Base-by-base conservation (phyloP, 2,113 vertebrate species). In the Microcebus griseorufus region DNA sequence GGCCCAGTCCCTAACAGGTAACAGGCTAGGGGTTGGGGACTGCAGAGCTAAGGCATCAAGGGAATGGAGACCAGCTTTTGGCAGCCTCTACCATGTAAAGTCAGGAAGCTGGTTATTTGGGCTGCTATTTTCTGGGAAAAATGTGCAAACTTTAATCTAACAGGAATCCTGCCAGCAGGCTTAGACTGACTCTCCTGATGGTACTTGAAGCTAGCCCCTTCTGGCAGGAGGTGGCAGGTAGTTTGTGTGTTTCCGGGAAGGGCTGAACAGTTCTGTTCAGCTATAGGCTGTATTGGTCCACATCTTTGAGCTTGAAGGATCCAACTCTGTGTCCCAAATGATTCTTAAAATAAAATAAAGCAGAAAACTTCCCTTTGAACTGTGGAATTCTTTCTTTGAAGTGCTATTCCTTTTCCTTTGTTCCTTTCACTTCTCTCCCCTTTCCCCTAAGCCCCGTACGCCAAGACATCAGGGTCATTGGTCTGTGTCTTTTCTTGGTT, bases 71-170 rank as follows among this genome's bases (percentile, higher is more conserved):
- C 48, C 32, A 89, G 39, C 18, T 80, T 94, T 97, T 95, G 79
- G 88, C 48, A 93, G 32, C 62, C 64, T 91, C 79, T 93, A 34
- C 55, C 67, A 64, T 20, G 17, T 87, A 88, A 90, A 85, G n/a
- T 90, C 53, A 92, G 85, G 73, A 92, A 90, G n/a, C 48, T 95
- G 39, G 75, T 86, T 95, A 64, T 95, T 93, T 96, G 88, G 39
- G 27, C 53, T 93, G 75, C 64, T 84, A 1, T 87, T 97, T 97
- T 97, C 95, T 93, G 72, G 90, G 87, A 20, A 95, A 95, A 70
- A 91, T 72, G 69, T 80, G 2, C 65, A 92, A 27, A n/a, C 62
- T 92, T 82, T 96, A 95, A 83, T 88, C 73, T 90, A 75, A 58
- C 60, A 25, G 89, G 86, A 94, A 83, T 83, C 53, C 17, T 97